Percentiles rank a stretch among this genome's conserved stretches.
Evolutionary conservation across 2,888 invertebrate species (phyloP).

Genomic region (Actias luna): DNA sequence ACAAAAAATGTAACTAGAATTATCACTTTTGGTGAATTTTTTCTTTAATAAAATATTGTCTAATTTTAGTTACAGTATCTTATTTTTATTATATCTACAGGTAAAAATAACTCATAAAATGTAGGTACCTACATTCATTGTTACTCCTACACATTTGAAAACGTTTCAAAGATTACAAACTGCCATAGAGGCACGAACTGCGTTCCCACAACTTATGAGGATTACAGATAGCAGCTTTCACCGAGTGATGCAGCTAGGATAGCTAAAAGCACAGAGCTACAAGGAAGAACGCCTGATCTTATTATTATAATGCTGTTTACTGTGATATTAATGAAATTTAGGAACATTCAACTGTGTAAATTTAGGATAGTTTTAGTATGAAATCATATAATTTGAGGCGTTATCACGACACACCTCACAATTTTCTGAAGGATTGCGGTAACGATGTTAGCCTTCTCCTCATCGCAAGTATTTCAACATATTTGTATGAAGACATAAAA

Average conservation of each 20-base stretch:
- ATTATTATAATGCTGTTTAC: conserved; percentile 52
- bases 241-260: conserved; percentile 60
- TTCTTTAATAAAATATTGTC: not conserved
- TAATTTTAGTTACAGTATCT: not conserved
- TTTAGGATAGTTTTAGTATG: conserved; percentile 14
- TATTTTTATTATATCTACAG: not conserved
- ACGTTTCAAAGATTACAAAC: conserved; percentile 12
- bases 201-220: conserved; percentile 56
- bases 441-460: not conserved
- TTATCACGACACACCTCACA: not conserved
- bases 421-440: not conserved
- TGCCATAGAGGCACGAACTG: conserved; percentile 5
- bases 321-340: conserved; percentile 30
- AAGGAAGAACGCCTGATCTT: conserved; percentile 57
- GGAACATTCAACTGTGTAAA: conserved; percentile 19
- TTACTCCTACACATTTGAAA: not conserved
- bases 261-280: conserved; percentile 30
- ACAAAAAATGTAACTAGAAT: not conserved
- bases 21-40: not conserved
- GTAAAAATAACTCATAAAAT: not conserved
- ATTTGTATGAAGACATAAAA: not conserved
- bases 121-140: too few species aligned
- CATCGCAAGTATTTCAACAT: not conserved
- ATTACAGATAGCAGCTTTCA: conserved; percentile 70
- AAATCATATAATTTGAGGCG: not conserved